phyloP scores from a whole-genome alignment of 2,888 invertebrate species.

The Orthosia cruda region DNA sequence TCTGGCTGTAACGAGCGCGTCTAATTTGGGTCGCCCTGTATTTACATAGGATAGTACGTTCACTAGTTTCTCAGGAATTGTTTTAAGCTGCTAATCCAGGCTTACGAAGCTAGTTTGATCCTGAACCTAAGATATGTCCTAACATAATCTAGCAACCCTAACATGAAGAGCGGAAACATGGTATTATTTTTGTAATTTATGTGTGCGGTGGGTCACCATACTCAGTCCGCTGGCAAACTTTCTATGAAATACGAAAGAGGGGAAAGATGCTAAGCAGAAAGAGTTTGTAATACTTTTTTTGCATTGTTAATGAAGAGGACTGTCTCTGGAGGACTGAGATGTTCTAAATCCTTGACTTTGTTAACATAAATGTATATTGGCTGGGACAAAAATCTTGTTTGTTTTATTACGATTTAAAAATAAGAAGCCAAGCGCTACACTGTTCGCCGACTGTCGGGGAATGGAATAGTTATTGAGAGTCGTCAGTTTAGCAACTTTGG shows the following conservation, averaged over 20 bases:
- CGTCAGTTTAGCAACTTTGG: slow-evolving; percentile 47
- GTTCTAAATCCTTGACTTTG: slow-evolving; percentile 59
- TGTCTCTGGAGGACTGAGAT: slow-evolving; percentile 54
- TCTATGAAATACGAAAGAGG: slow-evolving; percentile 53
- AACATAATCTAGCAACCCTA: slow-evolving; percentile 17
- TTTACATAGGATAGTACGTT: slow-evolving; percentile 39
- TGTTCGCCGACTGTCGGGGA: slow-evolving; percentile 35
- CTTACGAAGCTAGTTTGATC: slow-evolving; percentile 9
- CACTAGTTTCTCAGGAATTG: slow-evolving; percentile 29
- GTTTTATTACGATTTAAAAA: slow-evolving; percentile 60
- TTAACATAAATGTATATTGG: slow-evolving; percentile 68
- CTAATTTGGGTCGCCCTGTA: slow-evolving; percentile 35
- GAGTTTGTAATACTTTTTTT: slow-evolving; percentile 65
- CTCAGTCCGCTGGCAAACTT: slow-evolving; percentile 40
- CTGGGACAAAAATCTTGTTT: slow-evolving; percentile 64
- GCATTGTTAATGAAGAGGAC: slow-evolving; percentile 67
- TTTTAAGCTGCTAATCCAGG: slow-evolving; percentile 39
- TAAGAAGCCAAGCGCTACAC: slow-evolving; percentile 28
- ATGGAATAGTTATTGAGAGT: slow-evolving; percentile 53
- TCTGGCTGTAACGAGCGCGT: slow-evolving; percentile 8
- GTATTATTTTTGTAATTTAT: slow-evolving; percentile 42
- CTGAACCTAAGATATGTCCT: slow-evolving; percentile 24
- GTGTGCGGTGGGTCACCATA: slow-evolving; percentile 29
- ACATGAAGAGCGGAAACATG: slow-evolving; percentile 16
- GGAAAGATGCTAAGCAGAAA: slow-evolving; percentile 50